Base-by-base conservation (phyloP, 2,797 vertebrate genomes). In the Poeciliopsis gracilis region DNA sequence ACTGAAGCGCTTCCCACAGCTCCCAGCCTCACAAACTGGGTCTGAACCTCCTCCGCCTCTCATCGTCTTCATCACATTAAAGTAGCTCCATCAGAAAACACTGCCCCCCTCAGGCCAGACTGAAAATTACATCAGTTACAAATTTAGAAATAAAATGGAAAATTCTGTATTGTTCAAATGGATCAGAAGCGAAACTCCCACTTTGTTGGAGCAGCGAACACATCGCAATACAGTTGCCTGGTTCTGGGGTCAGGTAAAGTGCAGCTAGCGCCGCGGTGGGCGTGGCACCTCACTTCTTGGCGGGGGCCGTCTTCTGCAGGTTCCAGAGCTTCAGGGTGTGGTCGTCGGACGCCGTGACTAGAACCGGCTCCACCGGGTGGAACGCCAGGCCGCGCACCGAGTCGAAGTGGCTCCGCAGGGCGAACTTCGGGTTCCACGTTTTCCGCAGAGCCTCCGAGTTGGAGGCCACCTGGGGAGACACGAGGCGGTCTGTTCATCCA, bases 311-410 rank as follows among this genome's bases (percentile, higher is more conserved):
- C 95, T 98, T 99, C 94, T 98, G 97, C 46, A 99, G 97, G 95
- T 99, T 99, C 98, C 98, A 99, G 96, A 99, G 97, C 93, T 99
- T 99, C 87, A 99, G 93, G 2, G 98, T 99, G 91, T 98, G 97
- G 77, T 99, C 98, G 88, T 99, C 98, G 18, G 98, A 99, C 67
- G 97, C 98, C 0, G 98, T 99, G 94, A 99, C 95, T 92, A 99
- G 94, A 71, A 99, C 96, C 25, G 98, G 97, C 90, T 99, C 98
- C 82, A 95, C 84, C 0, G 98, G 98, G 92, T 99, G 98, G 92
- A 99, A 99, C 78, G 97, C 96, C 69, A 99, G 96, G 47, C 96
- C 94, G 70, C 97, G 96, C 78, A 99, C 97, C 45, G 97, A 97
- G 92, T 99, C 98, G 49, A 99, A 98, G 93, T 99, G 98, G 91